Evolutionary conservation across 2,797 vertebrate species (phyloP), one percentile per base, ranked within the genome.

Genomic region (Staurois parvus): DNA sequence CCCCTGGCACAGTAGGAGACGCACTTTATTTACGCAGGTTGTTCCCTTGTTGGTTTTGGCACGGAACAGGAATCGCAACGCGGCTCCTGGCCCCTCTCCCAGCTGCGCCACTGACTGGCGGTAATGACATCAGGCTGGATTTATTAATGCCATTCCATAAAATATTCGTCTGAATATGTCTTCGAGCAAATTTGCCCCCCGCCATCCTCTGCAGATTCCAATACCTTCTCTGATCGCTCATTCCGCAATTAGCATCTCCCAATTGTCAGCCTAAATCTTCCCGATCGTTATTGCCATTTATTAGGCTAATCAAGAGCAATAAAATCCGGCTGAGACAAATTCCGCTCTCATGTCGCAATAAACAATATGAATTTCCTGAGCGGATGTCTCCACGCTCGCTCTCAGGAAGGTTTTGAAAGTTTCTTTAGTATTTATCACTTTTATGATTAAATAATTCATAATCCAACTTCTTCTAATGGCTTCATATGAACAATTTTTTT

Each of bases 61-160:
- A 42, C 37, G 0, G 52, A 24, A 40, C 64, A 3, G 77, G 9
- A 26, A 6, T 30, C 13, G 37, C 48, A 64, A 69, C 67, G 26
- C 29, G 15, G 42, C 30, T 52, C 67, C 28, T 69, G 42, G 40
- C 67, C 45, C 28, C 77, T 29, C 34, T 79, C 76, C 76, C 76
- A 67, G 76, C 28, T 79, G 76, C 76, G 17, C 10, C 64, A 29
- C 21, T 79, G 77, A 69, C 34, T 79, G 37, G 67, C 24, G 30
- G 77, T 32, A 28, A 52, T 85, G 76, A 89, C 88, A 91, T 92
- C 79, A 92, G 91, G 81, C 90, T 89, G 88, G 42, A 70, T 70
- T 56, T 56, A 70, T 80, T 66, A 80, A 26, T 12, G 67, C 66
- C 48, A 28, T 52, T 30, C 78, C 24, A 59, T 40, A 48, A 69